Evolutionary conservation across 2,113 vertebrate species (phyloP).

Genomic region (Osmerus mordax): DNA sequence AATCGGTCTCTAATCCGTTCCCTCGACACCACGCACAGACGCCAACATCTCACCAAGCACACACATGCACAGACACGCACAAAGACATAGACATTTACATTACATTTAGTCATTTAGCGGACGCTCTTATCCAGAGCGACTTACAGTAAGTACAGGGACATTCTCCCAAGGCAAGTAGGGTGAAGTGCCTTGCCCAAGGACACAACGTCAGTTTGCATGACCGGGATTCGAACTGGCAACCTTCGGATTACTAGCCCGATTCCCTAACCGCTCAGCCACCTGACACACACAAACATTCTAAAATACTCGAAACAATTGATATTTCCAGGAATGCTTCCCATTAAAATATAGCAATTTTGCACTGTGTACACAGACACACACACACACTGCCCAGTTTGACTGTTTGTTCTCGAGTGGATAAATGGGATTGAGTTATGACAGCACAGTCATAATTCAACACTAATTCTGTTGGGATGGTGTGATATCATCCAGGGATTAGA

Average conservation of each 20-base stretch:
- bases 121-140: no score
- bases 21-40: slow-evolving; percentile 16
- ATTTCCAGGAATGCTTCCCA: no score
- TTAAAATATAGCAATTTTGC: no score
- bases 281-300: slow-evolving; percentile 11
- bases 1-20: slow-evolving; percentile 48
- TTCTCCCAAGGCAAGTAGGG: no score
- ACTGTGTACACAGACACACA: not conserved
- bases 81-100: not conserved
- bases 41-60: slow-evolving; percentile 9
- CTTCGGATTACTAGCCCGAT: no score
- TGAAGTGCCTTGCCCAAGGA: no score
- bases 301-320: not conserved
- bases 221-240: no score
- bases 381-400: not conserved
- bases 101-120: no score
- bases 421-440: not conserved
- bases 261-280: no score
- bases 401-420: not conserved
- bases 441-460: not conserved
- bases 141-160: no score
- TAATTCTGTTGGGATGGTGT: no score
- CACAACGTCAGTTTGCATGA: no score
- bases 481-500: not conserved
- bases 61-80: slow-evolving; percentile 15